Evolutionary conservation across 2,113 vertebrate genomes (phyloP).

Genomic region (Telmatochromis bifrenatus): DNA sequence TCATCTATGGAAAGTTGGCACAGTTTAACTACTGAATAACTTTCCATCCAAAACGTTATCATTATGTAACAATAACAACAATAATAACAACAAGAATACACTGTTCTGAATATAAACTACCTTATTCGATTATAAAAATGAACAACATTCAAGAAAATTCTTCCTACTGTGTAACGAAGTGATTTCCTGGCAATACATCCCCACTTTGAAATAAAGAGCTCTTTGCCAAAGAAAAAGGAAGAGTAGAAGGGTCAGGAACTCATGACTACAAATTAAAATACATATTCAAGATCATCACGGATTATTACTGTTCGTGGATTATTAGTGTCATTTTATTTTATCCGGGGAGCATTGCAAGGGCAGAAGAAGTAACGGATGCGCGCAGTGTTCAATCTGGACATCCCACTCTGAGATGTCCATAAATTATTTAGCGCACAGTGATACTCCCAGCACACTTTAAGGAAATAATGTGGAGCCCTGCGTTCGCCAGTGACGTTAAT

Average conservation of each 20-base stretch:
- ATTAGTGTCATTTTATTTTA: not conserved
- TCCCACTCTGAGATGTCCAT: constrained; percentile 18
- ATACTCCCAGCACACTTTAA: not conserved
- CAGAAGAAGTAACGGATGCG: not conserved
- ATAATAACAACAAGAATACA: not conserved
- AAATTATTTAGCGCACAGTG: constrained; percentile 20
- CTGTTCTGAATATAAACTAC: not conserved
- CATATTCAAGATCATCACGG: not conserved
- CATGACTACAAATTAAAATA: not conserved
- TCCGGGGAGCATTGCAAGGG: not conserved
- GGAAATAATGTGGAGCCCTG: not conserved
- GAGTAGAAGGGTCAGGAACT: not conserved
- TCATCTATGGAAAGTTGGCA: not conserved
- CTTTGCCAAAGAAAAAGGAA: not conserved
- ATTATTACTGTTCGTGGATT: not conserved
- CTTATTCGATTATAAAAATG: not conserved
- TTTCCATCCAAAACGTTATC: not conserved
- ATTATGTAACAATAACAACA: not conserved
- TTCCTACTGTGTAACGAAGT: not conserved
- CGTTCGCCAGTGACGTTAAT: not conserved
- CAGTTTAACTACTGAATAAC: not conserved
- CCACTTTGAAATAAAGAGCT: not conserved
- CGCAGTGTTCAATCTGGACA: constrained; percentile 11
- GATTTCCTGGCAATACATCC: not conserved
- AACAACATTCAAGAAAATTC: not conserved